Evolutionary conservation across 2,888 invertebrate species (phyloP).

Genomic region (Sarcophaga carnaria): DNA sequence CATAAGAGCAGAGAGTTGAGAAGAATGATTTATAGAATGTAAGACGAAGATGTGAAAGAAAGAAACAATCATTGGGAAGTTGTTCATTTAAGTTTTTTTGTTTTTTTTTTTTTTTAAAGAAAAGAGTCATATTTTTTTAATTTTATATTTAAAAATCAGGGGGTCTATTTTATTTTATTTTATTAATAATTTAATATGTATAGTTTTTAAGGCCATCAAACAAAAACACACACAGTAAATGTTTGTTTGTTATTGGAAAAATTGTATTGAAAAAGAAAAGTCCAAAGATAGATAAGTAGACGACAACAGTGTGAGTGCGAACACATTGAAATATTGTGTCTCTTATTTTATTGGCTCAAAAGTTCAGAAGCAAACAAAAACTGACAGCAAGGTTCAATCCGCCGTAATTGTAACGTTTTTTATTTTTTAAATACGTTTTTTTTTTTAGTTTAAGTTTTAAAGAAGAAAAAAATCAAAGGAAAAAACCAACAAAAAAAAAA

Average conservation of each 20-base stretch:
- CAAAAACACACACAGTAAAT: no score
- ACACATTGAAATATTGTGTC: no score
- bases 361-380: no score
- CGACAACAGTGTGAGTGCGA: not conserved
- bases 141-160: conserved; percentile 58
- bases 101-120: conserved; percentile 3
- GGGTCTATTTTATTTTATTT: conserved; percentile 49
- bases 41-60: not conserved
- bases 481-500: not conserved
- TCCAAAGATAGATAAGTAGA: not conserved
- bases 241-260: not conserved
- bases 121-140: conserved; percentile 54
- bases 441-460: conserved; percentile 28
- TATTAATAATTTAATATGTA: conserved; percentile 57
- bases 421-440: conserved; percentile 15
- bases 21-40: not conserved
- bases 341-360: no score
- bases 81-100: conserved; percentile 26
- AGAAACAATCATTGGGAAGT: conserved; percentile 37
- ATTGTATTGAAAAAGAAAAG: not conserved
- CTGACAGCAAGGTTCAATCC: no score
- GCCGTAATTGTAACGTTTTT: not conserved
- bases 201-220: conserved; percentile 48
- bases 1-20: not conserved
- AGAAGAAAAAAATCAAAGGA: not conserved